A percentile compares a stretch with the other conserved stretches of the same genome.
These are phyloP conservation scores for Perca flavescens DNA, from an alignment of 2,113 vertebrate genomes.

Conservation along the genomic window DNA sequence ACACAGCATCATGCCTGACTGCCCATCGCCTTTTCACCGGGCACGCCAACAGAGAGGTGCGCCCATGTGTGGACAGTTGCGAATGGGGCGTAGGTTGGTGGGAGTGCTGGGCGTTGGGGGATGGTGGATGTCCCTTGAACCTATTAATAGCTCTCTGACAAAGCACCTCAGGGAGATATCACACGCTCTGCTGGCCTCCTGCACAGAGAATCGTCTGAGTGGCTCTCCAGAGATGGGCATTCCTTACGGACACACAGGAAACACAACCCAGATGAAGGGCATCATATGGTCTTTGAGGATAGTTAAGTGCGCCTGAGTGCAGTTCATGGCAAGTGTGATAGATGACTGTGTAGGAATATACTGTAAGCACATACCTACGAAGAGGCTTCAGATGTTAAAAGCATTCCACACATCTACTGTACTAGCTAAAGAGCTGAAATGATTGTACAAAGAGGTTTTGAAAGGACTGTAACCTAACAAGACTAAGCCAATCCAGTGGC, in stretches of 20 bases:
- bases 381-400: neutral
- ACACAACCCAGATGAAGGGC: slow-evolving; percentile 55
- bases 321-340: slow-evolving; percentile 20
- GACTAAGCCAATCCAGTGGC: neutral
- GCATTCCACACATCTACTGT: neutral
- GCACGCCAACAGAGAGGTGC: slow-evolving; percentile 33
- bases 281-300: slow-evolving; percentile 38
- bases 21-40: slow-evolving; percentile 50
- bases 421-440: neutral
- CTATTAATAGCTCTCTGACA: slow-evolving; percentile 80
- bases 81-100: slow-evolving; percentile 51
- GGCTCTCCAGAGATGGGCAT: slow-evolving; percentile 67
- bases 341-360: slow-evolving; percentile 2
- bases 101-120: slow-evolving; percentile 39
- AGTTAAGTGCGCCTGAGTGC: slow-evolving; percentile 22
- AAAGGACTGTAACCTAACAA: neutral
- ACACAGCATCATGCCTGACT: slow-evolving; percentile 64
- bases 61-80: slow-evolving; percentile 56
- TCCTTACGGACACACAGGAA: slow-evolving; percentile 60
- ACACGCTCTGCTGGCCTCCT: slow-evolving; percentile 75
- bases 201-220: slow-evolving; percentile 64
- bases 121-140: slow-evolving; percentile 77
- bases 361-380: neutral
- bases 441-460: neutral
- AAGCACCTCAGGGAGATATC: slow-evolving; percentile 76